A percentile compares a stretch with the other conserved stretches of the same genome.
Conservation (phyloP, 2,113 vertebrate species). For the Callospermophilus lateralis region DNA sequence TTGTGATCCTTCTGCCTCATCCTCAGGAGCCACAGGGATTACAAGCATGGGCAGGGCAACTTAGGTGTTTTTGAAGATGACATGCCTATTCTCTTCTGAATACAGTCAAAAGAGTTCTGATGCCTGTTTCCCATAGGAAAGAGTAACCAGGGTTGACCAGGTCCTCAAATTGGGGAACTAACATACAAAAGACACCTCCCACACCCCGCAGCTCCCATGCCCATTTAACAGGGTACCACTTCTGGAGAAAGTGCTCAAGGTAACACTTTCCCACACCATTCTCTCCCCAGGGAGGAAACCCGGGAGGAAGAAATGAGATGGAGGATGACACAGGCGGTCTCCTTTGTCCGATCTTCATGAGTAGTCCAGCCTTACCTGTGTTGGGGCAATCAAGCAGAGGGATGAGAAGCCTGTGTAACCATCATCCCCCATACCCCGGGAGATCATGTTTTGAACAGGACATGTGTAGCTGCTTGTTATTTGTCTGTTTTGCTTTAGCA, state of each 20-base stretch:
- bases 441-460: neutral
- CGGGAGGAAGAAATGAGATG: neutral
- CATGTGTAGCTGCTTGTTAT: neutral
- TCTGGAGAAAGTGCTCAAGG: neutral
- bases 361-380: neutral
- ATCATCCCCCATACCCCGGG: rapidly evolving
- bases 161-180: neutral
- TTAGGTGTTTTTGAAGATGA: neutral
- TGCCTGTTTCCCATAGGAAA: neutral
- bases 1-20: no score
- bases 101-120: neutral
- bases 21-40: no score
- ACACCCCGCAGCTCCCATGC: neutral
- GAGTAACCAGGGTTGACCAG: neutral
- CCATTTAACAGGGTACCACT: neutral
- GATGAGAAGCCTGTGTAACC: neutral
- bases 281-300: neutral
- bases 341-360: neutral
- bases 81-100: neutral
- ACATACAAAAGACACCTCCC: neutral
- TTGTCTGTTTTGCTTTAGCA: neutral
- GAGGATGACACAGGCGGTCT: neutral
- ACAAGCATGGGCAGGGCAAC: no score
- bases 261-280: neutral
- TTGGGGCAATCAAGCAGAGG: neutral